phyloP scores from a whole-genome alignment of 2,888 invertebrate genomes.

The Phlogophora meticulosa region DNA sequence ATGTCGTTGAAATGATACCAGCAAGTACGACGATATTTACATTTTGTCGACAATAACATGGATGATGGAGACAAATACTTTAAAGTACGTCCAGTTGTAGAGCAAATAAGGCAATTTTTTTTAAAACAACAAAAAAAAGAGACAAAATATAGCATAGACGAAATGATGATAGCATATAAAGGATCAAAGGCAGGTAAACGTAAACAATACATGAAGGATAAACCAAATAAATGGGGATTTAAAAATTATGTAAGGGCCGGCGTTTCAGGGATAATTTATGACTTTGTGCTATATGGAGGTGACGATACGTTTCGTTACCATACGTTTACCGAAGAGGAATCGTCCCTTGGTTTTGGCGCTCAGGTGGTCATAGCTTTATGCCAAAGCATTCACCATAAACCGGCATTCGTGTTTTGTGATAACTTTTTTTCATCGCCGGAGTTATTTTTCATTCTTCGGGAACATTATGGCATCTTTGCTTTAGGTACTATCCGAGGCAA shows the following conservation, averaged over 20 bases:
- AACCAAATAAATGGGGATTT: no score
- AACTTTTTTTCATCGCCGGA: neutral
- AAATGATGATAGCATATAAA: constrained; percentile 14
- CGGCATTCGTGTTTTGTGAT: neutral
- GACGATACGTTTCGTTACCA: neutral
- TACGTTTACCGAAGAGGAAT: neutral
- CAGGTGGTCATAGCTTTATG: neutral
- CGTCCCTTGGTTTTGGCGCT: neutral
- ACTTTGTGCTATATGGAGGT: neutral
- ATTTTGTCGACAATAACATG: constrained; percentile 38
- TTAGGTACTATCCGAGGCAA: neutral
- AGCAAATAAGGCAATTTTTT: constrained; percentile 35
- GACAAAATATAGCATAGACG: constrained; percentile 11
- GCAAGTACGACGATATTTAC: constrained; percentile 38
- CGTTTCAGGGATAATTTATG: neutral
- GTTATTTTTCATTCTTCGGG: neutral
- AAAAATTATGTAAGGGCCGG: no score
- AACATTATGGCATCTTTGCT: neutral
- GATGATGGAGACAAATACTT: constrained; percentile 44
- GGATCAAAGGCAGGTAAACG: constrained; percentile 1
- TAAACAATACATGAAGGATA: neutral
- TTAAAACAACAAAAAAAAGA: constrained; percentile 26
- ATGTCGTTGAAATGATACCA: constrained; percentile 51
- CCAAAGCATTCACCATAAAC: neutral
- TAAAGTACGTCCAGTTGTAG: constrained; percentile 47